Base-by-base conservation (phyloP, 2,888 invertebrate genomes). In the Pandemis cinnamomeana region DNA sequence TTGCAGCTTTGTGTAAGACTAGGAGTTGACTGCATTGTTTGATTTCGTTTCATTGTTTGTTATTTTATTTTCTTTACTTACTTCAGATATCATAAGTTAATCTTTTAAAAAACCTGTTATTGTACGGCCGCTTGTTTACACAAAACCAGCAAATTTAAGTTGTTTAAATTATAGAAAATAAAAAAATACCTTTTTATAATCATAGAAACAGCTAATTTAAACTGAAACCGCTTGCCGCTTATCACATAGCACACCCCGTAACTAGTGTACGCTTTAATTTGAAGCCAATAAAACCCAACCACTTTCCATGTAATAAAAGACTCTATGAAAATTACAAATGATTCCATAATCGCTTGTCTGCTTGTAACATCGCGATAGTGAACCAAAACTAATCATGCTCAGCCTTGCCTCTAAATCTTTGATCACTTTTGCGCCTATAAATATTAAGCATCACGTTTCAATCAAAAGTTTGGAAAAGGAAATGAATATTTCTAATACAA, bases 231-330 rank as follows among this genome's bases (percentile, higher is more conserved):
- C 74, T 67, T 4, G 11, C 36, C 36, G 46, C 53, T 48, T 70
- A 1, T 55, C 2, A n/a, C 41, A 66, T 55, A 55, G 20, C n/a
- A 7, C 61, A 55, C 71, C 51, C 27, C 67, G 61, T 71, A 74
- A 74, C 74, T 74, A 71, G 74, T 74, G 74, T 74, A 74, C 67
- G 74, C 71, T 74, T 74, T 74, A 74, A 74, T 74, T 74, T 71
- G 74, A 74, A 74, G 67, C 71, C 74, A 74, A 74, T 74, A 74
- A 74, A 74, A 74, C 62, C 55, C 67, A 51, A 62, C 74, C 74
- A 71, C 74, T 74, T 71, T 71, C 71, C 74, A 74, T 67, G 20
- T 66, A 61, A 74, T 71, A 71, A 67, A 71, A 74, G 71, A 74
- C 74, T 67, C 71, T 74, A 74, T 67, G 70, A 74, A 58, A 74